Evolutionary conservation across 2,888 invertebrate species (phyloP), one percentile per base, ranked within the genome.

Genomic region (Latrodectus elegans): DNA sequence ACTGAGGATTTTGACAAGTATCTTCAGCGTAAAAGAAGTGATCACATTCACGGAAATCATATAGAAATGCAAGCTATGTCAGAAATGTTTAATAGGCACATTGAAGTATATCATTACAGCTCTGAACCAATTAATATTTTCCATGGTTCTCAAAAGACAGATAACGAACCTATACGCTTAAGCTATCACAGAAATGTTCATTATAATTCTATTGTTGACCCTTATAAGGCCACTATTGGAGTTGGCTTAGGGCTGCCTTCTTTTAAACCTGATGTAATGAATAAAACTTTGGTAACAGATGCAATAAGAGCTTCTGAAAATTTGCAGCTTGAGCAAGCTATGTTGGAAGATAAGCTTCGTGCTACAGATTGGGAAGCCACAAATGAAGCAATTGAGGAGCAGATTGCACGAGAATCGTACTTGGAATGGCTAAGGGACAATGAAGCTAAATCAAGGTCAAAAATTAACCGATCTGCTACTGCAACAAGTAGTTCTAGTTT

Each of bases 321-420:
- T 90, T 92, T 95, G 89, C 95, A 96, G 90, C 95, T 96, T 90
- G 96, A 96, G 92, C 95, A 96, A 95, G 95, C 96, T 1, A 97
- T 97, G 97, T 93, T 97, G 90, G 96, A 97, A 92, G 97, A 97
- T 92, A 97, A 97, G 92, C 92, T 97, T 73, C 94, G 95, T 91
- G 96, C 96, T 89, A 96, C 97, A 9, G 97, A 97, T 92, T 97
- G 96, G 96, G 97, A 97, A 92, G 95, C 97, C 11, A 97, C 97
- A 0, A 96, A 96, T 91, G 96, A 97, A 92, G 96, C 96, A n/a
- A 95, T 97, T 83, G 96, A 96, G 91, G 96, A 97, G 91, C 96
- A 96, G 93, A 95, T 90, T 12, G 96, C 96, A 8, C 93, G 96
- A 17, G 96, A 97, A 92, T 96, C 96, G 67, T 96, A 96, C 92